Evolutionary conservation across 2,113 vertebrate genomes (phyloP).

Genomic region (Gadus chalcogrammus): DNA sequence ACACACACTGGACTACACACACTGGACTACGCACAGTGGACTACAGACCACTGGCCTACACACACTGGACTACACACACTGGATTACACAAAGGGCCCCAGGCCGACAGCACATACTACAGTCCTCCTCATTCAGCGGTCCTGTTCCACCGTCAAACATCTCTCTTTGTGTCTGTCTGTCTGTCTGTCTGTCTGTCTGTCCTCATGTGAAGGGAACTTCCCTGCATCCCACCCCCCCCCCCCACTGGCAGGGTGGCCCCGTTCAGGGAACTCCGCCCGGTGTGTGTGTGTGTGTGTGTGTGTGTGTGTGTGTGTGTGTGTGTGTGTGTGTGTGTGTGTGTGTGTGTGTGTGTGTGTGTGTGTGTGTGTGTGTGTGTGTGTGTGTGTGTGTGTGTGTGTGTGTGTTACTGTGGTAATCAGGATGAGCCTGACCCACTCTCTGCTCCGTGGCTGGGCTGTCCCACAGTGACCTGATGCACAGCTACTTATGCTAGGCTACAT

Average conservation of each 20-base stretch:
- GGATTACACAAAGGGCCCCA: not conserved
- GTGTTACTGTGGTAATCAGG: not conserved
- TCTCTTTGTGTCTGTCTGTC: not conserved
- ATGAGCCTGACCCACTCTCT: too few species aligned
- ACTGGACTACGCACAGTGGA: conserved; percentile 1
- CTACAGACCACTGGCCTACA: not conserved
- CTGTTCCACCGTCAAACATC: not conserved
- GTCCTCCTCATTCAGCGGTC: not conserved
- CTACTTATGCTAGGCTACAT: too few species aligned
- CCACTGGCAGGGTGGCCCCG: not conserved
- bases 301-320: not conserved
- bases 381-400: not conserved
- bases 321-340: not conserved
- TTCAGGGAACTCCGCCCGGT: too few species aligned
- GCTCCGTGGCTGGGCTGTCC: too few species aligned
- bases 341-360: not conserved
- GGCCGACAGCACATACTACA: not conserved
- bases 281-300: not conserved
- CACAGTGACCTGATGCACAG: too few species aligned
- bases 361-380: not conserved
- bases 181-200: not conserved
- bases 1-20: not conserved
- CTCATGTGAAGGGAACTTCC: not conserved
- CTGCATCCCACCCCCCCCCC: too few species aligned
- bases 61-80: conserved; percentile 6